Base-by-base conservation (phyloP, 35 echinoderm and acorn worm species). In the Amphiura filiformis region DNA sequence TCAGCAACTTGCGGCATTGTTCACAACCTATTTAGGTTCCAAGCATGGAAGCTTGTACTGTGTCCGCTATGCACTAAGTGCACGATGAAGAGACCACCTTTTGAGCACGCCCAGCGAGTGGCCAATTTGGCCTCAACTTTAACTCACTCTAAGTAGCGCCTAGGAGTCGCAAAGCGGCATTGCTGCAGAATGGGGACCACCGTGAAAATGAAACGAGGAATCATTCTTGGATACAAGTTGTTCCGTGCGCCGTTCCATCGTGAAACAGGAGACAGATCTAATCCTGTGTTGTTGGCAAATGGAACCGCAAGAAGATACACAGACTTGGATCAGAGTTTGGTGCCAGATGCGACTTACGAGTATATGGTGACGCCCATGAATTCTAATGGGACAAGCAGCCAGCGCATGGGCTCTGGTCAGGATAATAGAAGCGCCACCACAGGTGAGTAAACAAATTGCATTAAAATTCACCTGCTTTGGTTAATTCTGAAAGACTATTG, bases 261-360 rank as follows among this genome's bases (percentile, higher is more conserved):
- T 12, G 78, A 38, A 26, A 94, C 89, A 23, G 87, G 81, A 32
- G 32, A 64, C 33, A 75, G 90, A 15, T 88, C 86, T 7, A 93
- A 94, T 35, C 87, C 93, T 9, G 32, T 84, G n/a, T 76, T 81
- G 22, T 30, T 99, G n/a, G 47, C 79, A 17, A 92, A 94, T 52
- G 39, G 78, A 9, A 92, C 93, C n/a, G 37, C 80, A 18, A 83
- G 42, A 37, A 37, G 64, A 56, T 99, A 94, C 57, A 65, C 76
- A 35, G 96, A 99, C 39, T 13, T 89, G 75, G 96, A 99, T 47
- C 38, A n/a, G 30, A 38, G 18, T 12, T 80, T 99, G 82, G 61
- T 92, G 12, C 96, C 96, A 49, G 90, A 94, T 78, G 88, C 92
- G 57, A 91, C 77, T 13, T 99, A 99, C 79, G 96, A 99, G 81